Evolutionary conservation across 2,888 invertebrate species (phyloP).

Genomic region (Nasonia oneida): DNA sequence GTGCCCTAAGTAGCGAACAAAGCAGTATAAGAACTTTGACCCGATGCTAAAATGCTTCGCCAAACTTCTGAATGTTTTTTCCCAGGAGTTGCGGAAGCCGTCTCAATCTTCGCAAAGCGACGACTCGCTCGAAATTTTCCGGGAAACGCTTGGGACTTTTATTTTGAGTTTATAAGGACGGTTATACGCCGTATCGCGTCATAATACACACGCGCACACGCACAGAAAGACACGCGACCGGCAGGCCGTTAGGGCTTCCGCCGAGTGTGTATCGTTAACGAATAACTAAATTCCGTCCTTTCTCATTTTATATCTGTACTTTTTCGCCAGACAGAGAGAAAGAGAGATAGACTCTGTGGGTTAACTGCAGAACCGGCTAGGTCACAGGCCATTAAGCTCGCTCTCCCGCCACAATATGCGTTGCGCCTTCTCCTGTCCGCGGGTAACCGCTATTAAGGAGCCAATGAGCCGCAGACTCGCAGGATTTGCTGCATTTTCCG

Average conservation of each 20-base stretch:
- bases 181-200: not conserved
- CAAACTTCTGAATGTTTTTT: not conserved
- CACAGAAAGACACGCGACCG: slow-evolving; percentile 74
- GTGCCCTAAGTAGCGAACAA: not conserved
- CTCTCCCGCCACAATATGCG: slow-evolving; percentile 70
- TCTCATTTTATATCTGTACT: slow-evolving; percentile 35
- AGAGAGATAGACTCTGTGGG: slow-evolving; percentile 50
- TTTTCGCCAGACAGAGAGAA: not conserved
- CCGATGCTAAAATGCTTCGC: slow-evolving; percentile 10
- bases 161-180: slow-evolving; percentile 32
- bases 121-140: not conserved
- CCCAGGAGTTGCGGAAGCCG: not conserved
- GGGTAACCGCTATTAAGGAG: slow-evolving; percentile 78
- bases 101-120: not conserved
- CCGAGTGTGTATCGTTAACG: slow-evolving; percentile 64
- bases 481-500: slow-evolving; percentile 72
- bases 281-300: slow-evolving; percentile 73
- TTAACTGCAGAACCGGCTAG: slow-evolving; percentile 63
- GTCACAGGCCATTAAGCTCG: slow-evolving; percentile 77
- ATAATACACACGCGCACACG: not conserved
- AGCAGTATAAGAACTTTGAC: not conserved
- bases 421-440: slow-evolving; percentile 70
- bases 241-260: slow-evolving; percentile 75
- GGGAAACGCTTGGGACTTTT: not conserved
- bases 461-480: slow-evolving; percentile 75